Conservation (phyloP, 2,888 invertebrate species). For the Heliconius ismenius region DNA sequence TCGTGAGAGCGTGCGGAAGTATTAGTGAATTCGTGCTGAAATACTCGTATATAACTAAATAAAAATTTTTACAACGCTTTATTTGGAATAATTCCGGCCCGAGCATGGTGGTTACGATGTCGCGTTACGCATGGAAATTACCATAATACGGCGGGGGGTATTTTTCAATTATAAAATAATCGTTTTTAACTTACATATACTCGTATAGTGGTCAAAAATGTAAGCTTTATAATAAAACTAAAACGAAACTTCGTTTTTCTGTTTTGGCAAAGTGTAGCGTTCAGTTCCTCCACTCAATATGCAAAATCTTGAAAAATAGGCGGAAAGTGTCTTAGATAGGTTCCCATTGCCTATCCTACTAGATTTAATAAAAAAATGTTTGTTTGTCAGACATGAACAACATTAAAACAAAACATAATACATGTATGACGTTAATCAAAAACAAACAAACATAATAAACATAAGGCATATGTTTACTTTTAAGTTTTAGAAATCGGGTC, state of each 20-base stretch:
- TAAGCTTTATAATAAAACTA: too few relatives aligned
- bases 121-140: constrained; percentile 70
- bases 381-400: neutral
- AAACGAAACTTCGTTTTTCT: too few relatives aligned
- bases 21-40: constrained; percentile 46
- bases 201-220: neutral
- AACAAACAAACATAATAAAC: neutral
- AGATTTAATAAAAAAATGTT: neutral
- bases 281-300: too few relatives aligned
- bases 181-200: neutral
- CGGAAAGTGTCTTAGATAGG: too few relatives aligned
- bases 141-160: constrained; percentile 55
- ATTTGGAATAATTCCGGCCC: constrained; percentile 62
- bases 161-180: constrained; percentile 56
- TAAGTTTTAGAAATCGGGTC: constrained; percentile 23
- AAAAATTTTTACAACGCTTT: constrained; percentile 58
- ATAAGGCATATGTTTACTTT: constrained; percentile 5
- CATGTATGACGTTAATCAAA: constrained; percentile 8
- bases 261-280: too few relatives aligned
- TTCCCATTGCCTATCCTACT: too few relatives aligned
- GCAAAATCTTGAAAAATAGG: too few relatives aligned
- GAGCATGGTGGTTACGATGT: constrained; percentile 59
- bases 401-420: neutral
- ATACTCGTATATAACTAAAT: constrained; percentile 51
- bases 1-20: constrained; percentile 35